Evolutionary conservation across 2,797 vertebrate genomes (phyloP).

Genomic region (Sebastes taczanowskii): DNA sequence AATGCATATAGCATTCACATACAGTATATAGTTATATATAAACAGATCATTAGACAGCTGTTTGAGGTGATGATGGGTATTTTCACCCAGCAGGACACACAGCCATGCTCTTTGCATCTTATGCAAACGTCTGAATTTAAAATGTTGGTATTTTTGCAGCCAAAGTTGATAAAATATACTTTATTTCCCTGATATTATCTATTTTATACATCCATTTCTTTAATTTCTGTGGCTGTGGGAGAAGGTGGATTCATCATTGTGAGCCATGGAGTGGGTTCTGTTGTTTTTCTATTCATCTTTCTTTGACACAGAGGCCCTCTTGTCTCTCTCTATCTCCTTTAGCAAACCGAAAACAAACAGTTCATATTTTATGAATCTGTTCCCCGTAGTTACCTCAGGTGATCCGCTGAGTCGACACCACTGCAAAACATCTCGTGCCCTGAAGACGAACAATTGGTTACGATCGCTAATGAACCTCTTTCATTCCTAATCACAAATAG

Average conservation of each 20-base stretch:
- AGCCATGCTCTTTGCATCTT: background rate
- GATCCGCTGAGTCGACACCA: slow-evolving; percentile 62
- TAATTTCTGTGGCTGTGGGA: too few relatives aligned
- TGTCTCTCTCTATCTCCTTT: background rate
- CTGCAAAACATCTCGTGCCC: slow-evolving; percentile 69
- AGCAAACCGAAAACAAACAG: slow-evolving; percentile 24
- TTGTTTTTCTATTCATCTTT: slow-evolving; percentile 4
- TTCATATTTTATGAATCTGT: slow-evolving; percentile 69
- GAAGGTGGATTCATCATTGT: background rate
- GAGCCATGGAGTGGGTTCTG: background rate
- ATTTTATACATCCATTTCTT: background rate
- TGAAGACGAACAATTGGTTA: slow-evolving; percentile 54
- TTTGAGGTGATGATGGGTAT: background rate
- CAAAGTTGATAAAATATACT: background rate
- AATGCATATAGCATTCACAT: background rate
- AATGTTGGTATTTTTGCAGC: accelerated
- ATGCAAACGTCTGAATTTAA: background rate
- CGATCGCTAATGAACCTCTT: slow-evolving; percentile 77
- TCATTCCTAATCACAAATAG: slow-evolving; percentile 69
- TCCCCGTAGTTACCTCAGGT: slow-evolving; percentile 52
- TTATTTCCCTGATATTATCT: background rate
- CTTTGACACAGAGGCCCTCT: background rate
- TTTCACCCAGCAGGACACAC: background rate
- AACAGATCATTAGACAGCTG: background rate
- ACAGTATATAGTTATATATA: background rate